Conservation (phyloP, 2,797 vertebrate genomes). For the Morus bassanus region DNA sequence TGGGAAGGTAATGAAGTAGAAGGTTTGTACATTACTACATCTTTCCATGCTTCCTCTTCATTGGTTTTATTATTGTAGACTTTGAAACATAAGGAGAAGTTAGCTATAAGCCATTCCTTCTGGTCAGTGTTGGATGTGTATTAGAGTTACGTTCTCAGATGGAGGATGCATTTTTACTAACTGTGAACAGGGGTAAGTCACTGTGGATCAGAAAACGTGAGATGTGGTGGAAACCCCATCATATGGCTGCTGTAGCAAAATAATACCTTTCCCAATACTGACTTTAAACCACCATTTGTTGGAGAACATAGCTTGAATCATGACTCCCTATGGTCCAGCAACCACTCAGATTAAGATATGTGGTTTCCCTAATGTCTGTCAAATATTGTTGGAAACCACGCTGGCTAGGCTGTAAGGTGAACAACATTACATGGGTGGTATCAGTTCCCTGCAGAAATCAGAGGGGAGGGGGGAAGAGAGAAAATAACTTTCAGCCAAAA, state of each 20-base stretch:
- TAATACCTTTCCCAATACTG: not conserved
- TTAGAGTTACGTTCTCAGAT: not conserved
- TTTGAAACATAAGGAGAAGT: conserved; percentile 47
- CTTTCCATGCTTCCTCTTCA: not conserved
- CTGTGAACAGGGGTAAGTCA: conserved; percentile 1
- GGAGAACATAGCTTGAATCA: conserved; percentile 1
- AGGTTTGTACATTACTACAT: conserved; percentile 25
- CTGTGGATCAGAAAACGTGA: not conserved
- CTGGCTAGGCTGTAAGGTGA: conserved; percentile 15
- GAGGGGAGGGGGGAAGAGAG: not conserved
- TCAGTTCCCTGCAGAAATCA: conserved; percentile 18
- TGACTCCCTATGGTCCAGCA: conserved; percentile 7
- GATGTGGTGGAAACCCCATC: conserved; percentile 8
- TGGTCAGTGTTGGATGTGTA: not conserved
- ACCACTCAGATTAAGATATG: conserved; percentile 30
- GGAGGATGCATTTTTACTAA: conserved; percentile 46
- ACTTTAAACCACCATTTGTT: conserved; percentile 11
- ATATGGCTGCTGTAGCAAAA: not conserved
- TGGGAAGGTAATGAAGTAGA: conserved; percentile 39
- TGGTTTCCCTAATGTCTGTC: conserved; percentile 45
- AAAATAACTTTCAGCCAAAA: conserved; percentile 51
- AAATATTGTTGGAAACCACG: conserved; percentile 9
- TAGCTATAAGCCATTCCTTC: conserved; percentile 1
- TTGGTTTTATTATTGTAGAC: conserved; percentile 24
- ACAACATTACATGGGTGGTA: conserved; percentile 58